phyloP scores from a whole-genome alignment of 2,113 vertebrate genomes.

The Sisor rabdophorus region DNA sequence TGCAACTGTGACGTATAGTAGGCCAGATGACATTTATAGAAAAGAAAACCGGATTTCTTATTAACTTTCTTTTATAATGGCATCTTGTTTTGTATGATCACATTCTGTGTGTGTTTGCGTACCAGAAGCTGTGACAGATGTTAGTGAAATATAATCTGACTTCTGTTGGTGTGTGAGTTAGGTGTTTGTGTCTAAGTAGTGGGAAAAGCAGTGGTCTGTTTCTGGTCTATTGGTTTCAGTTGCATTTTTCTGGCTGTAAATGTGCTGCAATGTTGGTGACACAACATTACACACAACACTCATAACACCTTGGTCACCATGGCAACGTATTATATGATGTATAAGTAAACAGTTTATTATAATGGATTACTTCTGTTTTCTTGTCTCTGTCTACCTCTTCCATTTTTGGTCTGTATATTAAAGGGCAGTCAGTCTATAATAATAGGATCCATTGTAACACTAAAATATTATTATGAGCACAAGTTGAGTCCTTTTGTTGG shows the following conservation, averaged over 20 bases:
- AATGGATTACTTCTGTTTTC: background rate
- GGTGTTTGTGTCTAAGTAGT: background rate
- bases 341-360: slow-evolving; percentile 24
- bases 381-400: background rate
- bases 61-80: background rate
- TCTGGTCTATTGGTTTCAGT: slow-evolving; percentile 43
- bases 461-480: too few relatives aligned
- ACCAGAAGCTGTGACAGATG: background rate
- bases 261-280: background rate
- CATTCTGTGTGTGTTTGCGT: slow-evolving; percentile 6
- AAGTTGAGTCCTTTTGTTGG: background rate
- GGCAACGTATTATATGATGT: slow-evolving; percentile 20
- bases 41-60: background rate
- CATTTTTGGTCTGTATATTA: too few relatives aligned
- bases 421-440: background rate
- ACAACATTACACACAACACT: background rate
- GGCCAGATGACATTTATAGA: background rate
- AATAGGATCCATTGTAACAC: background rate
- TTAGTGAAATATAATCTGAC: slow-evolving; percentile 28
- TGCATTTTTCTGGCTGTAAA: slow-evolving; percentile 36
- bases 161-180: slow-evolving; percentile 3
- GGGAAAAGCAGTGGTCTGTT: slow-evolving; percentile 14
- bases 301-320: slow-evolving; percentile 21
- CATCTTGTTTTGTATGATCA: background rate
- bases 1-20: background rate